Conservation (phyloP, 2,113 vertebrate species). For the Balaeniceps rex region DNA sequence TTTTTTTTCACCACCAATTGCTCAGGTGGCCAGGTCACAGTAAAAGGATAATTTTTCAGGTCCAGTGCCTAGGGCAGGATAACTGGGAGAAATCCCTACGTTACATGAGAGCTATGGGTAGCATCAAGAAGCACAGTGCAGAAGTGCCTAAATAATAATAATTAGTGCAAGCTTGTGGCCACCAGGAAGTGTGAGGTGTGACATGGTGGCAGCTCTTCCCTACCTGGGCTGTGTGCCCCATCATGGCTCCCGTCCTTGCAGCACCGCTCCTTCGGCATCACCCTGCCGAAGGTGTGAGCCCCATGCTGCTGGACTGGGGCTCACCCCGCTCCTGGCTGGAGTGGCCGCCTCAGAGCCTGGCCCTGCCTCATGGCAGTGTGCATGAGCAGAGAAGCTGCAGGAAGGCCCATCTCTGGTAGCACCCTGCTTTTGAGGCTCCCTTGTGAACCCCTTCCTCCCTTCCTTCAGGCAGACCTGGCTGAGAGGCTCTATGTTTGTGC, state of each 20-base stretch:
- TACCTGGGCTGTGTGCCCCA: neutral
- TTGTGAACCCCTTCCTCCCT: neutral
- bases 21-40: neutral
- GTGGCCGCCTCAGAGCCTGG: neutral
- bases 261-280: neutral
- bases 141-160: neutral
- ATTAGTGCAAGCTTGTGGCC: neutral
- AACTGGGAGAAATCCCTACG: neutral
- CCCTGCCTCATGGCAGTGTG: rapidly evolving
- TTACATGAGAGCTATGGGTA: neutral
- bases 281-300: rapidly evolving
- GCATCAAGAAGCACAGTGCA: neutral
- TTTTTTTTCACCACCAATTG: neutral
- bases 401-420: neutral
- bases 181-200: neutral
- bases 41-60: neutral
- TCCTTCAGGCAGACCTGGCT: neutral
- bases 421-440: neutral
- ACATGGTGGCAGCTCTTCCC: neutral
- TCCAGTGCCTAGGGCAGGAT: neutral
- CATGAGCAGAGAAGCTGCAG: neutral
- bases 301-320: neutral
- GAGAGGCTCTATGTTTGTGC: neutral
- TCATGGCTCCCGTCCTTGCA: neutral
- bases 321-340: neutral